Evolutionary conservation across 1,140 invertebrate species (phyloP).

Genomic region (Drosophila teissieri): DNA sequence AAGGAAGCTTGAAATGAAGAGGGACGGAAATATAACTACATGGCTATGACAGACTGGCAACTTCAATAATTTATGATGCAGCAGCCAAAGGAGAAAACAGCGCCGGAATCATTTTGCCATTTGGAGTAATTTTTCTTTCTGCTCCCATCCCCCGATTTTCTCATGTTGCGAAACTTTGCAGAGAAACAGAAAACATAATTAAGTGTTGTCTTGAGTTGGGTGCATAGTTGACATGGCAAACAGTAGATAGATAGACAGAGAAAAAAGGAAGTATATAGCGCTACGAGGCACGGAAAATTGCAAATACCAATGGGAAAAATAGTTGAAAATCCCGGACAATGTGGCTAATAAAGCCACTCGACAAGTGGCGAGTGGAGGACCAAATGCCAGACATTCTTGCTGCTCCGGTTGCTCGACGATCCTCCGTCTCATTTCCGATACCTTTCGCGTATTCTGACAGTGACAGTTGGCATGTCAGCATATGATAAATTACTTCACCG

Average conservation of each 20-base stretch:
- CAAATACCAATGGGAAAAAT: constrained; percentile 36
- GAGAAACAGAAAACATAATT: constrained; percentile 71
- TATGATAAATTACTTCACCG: constrained; percentile 72
- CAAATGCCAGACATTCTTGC: constrained; percentile 34
- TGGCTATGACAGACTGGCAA: constrained; percentile 74
- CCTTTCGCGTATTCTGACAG: constrained; percentile 37
- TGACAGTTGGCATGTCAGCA: constrained; percentile 71
- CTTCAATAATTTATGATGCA: constrained; percentile 79
- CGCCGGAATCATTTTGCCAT: constrained; percentile 75
- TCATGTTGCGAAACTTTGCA: constrained; percentile 48
- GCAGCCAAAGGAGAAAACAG: constrained; percentile 36
- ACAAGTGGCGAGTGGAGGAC: constrained; percentile 57
- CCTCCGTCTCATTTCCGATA: constrained; percentile 3
- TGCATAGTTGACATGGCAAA: constrained; percentile 66
- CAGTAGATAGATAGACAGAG: constrained; percentile 57
- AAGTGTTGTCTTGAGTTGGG: constrained; percentile 75
- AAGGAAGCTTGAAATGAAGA: constrained; percentile 4
- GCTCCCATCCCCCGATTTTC: background rate
- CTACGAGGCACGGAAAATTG: constrained; percentile 28
- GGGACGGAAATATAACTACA: constrained; percentile 44
- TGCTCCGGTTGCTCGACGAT: constrained; percentile 6
- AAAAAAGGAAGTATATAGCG: constrained; percentile 7
- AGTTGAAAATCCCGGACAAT: constrained; percentile 23
- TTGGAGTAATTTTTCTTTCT: constrained; percentile 71
- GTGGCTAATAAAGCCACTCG: constrained; percentile 60